These are phyloP conservation scores for Cydia pomonella DNA, from an alignment of 1,140 invertebrate genomes.

Conservation along the genomic window DNA sequence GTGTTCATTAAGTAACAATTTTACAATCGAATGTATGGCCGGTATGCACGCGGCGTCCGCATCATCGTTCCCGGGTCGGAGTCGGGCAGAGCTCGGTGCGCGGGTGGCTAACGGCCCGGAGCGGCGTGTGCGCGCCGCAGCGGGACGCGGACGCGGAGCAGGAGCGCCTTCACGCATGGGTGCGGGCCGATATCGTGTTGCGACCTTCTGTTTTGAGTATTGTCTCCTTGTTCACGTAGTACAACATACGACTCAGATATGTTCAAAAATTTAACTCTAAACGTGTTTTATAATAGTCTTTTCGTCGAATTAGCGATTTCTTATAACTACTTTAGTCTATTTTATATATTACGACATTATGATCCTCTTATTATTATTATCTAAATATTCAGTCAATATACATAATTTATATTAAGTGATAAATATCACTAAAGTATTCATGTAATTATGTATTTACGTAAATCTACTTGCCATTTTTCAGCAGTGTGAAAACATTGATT, in stretches of 20 bases:
- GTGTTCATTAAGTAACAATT: neutral
- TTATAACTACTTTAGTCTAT: slow-evolving; percentile 63
- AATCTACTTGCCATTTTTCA: slow-evolving; percentile 27
- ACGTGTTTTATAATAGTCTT: slow-evolving; percentile 71
- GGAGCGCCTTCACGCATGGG: neutral
- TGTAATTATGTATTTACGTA: slow-evolving; percentile 25
- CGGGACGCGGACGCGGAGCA: neutral
- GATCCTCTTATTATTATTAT: slow-evolving; percentile 59
- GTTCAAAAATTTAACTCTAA: slow-evolving; percentile 77
- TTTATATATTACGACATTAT: slow-evolving; percentile 62
- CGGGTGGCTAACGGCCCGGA: neutral
- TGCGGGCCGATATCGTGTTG: slow-evolving; percentile 37
- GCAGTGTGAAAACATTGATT: slow-evolving; percentile 63
- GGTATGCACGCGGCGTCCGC: slow-evolving; percentile 16
- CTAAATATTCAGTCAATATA: slow-evolving; percentile 76
- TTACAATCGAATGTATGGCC: neutral
- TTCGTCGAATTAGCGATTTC: slow-evolving; percentile 78
- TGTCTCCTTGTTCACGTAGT: slow-evolving; percentile 68
- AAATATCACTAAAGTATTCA: slow-evolving; percentile 64
- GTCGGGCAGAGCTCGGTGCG: no score
- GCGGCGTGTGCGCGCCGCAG: neutral
- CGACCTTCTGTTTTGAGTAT: slow-evolving; percentile 61
- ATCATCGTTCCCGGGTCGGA: neutral
- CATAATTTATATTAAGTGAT: slow-evolving; percentile 63
- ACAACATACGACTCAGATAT: slow-evolving; percentile 75